Percentiles rank a stretch among this genome's conserved stretches.
Conservation (phyloP, 1,140 invertebrate species). For the Sycophaga agraensis region DNA sequence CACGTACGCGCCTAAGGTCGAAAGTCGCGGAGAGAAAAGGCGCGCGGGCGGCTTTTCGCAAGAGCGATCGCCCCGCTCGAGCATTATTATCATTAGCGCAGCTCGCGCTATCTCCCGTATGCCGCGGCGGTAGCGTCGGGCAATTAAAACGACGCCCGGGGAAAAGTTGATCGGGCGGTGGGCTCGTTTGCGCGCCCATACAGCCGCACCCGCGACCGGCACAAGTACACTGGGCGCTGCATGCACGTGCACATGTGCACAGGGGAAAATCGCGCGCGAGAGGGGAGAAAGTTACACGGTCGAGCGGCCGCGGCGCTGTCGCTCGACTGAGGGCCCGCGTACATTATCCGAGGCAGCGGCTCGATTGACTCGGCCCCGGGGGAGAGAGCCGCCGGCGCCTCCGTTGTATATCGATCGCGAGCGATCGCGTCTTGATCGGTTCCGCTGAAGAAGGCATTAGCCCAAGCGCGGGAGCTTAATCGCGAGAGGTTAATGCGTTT, state of each 20-base stretch:
- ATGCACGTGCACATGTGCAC: too few species aligned
- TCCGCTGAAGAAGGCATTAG: too few species aligned
- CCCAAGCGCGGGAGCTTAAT: too few species aligned
- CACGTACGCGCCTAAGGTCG: too few species aligned
- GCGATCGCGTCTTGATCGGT: too few species aligned
- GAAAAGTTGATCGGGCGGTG: background rate
- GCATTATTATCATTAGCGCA: background rate
- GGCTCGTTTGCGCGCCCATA: background rate
- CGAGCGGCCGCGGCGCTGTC: background rate
- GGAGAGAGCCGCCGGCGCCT: too few species aligned
- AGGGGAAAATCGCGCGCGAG: background rate
- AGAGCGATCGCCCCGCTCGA: background rate
- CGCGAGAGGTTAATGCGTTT: too few species aligned
- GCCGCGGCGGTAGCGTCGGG: background rate
- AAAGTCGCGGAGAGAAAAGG: background rate
- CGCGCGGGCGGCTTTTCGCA: background rate
- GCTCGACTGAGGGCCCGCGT: background rate
- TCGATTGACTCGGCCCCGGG: background rate
- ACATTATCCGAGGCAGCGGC: too few species aligned
- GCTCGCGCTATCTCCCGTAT: too few species aligned
- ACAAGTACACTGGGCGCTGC: too few species aligned
- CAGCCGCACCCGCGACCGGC: background rate
- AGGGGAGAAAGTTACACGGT: conserved; percentile 13
- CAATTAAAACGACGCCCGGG: background rate
- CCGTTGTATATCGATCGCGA: too few species aligned